Percentiles rank a stretch among this genome's conserved stretches.
Evolutionary conservation across 2,888 invertebrate species (phyloP).

Genomic region (Synanthedon andrenaeformis): DNA sequence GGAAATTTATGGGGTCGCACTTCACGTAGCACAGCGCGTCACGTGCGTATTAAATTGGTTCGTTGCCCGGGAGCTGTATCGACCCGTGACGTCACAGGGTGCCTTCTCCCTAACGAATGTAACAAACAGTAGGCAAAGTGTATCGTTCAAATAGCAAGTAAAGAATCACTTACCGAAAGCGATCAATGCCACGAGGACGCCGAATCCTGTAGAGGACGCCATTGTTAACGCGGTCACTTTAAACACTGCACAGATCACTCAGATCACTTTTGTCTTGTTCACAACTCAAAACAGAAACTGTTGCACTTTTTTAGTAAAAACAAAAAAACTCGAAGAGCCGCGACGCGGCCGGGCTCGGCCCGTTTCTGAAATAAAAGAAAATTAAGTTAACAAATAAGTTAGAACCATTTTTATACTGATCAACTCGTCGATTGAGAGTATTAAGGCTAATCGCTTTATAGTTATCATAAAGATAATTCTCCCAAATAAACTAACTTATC

Average conservation of each 20-base stretch:
- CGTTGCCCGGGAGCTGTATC: constrained; percentile 38
- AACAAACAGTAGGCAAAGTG: too few species aligned
- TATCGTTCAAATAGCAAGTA: too few species aligned
- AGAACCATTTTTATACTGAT: too few species aligned
- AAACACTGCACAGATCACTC: constrained; percentile 40
- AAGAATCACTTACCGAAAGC: constrained; percentile 40
- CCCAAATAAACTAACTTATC: too few species aligned
- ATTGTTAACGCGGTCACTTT: constrained; percentile 39
- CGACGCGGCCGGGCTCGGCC: constrained; percentile 59
- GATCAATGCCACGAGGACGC: constrained; percentile 58
- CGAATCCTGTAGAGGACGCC: constrained; percentile 38
- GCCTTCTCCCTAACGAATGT: constrained; percentile 3
- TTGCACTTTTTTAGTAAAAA: constrained; percentile 11
- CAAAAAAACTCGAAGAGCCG: constrained; percentile 40
- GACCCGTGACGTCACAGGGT: constrained; percentile 33
- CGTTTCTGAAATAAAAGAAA: constrained; percentile 53
- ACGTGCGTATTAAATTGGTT: constrained; percentile 26
- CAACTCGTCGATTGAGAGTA: too few species aligned
- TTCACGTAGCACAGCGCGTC: constrained; percentile 6
- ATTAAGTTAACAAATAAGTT: background rate
- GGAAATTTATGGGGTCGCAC: background rate
- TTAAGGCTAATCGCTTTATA: too few species aligned
- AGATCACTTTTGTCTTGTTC: constrained; percentile 40
- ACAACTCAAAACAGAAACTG: constrained; percentile 26
- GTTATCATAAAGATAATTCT: too few species aligned